Percentiles rank a stretch among this genome's conserved stretches.
phyloP scores from a whole-genome alignment of 2,797 vertebrate genomes.

The Pogoniulus pusillus region DNA sequence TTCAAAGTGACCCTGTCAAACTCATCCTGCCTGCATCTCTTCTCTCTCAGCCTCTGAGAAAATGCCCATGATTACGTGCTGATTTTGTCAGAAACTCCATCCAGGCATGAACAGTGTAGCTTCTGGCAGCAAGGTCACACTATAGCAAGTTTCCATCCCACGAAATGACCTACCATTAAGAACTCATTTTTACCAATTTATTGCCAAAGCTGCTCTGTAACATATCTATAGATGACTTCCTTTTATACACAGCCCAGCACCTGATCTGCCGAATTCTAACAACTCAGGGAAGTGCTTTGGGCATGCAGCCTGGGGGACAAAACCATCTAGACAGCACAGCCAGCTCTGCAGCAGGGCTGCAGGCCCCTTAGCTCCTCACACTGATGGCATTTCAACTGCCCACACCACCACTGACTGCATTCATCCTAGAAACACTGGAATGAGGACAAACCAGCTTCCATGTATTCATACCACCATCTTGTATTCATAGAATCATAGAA shows the following conservation, averaged over 20 bases:
- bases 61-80: slow-evolving; percentile 63
- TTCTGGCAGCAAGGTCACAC: slow-evolving; percentile 57
- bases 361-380: neutral
- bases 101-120: slow-evolving; percentile 61
- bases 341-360: neutral
- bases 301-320: neutral
- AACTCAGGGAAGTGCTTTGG: neutral
- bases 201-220: slow-evolving; percentile 14
- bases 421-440: neutral
- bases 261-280: neutral
- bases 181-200: slow-evolving; percentile 47
- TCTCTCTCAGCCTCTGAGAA: slow-evolving; percentile 64
- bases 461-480: neutral
- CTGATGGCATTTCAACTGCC: neutral
- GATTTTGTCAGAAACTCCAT: slow-evolving; percentile 70
- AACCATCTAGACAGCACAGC: neutral
- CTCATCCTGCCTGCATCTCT: slow-evolving; percentile 38
- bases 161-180: slow-evolving; percentile 30
- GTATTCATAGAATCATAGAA: too few species aligned
- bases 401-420: neutral
- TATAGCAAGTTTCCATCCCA: slow-evolving; percentile 22
- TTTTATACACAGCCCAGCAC: neutral
- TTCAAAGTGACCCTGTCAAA: slow-evolving; percentile 66
- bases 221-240: neutral
- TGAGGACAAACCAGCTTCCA: neutral